Base-by-base conservation (phyloP, 35 echinoderm and acorn worm species). In the Acanthaster planci region DNA sequence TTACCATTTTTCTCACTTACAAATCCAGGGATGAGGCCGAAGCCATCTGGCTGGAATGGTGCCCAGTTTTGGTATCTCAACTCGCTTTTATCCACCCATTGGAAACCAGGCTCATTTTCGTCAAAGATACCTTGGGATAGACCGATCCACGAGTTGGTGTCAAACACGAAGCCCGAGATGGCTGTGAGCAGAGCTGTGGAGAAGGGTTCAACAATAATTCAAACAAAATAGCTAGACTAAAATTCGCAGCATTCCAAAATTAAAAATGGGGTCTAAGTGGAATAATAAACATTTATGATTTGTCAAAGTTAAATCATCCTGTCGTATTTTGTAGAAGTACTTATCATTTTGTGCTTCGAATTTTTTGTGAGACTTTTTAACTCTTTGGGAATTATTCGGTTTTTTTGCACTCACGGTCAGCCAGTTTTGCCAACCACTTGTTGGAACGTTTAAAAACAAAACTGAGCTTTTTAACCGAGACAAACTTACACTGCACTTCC, bases 1-100 rank as follows among this genome's bases (percentile, higher is more conserved):
- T 26, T n/a, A n/a, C 56, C 56, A 59, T n/a, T n/a, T n/a, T 59
- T 18, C 19, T 59, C 56, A 59, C 56, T 59, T 59, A 59, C 56
- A n/a, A 59, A n/a, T 59, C 56, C 56, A 59, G 56, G 56, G 27
- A 59, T 18, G 27, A 59, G 19, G 10, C 56, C 56, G 27, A 59
- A 59, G 4, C 56, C 56, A 59, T 59, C 27, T 18, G 56, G 56
- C 27, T 59, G 19, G 19, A 26, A n/a, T n/a, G 56, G 56, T 6
- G 56, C 56, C 56, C 56, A 59, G 17, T 59, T 59, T 17, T 18
- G 19, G 17, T 59, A 59, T n/a, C 56, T 59, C 19, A 59, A 26
- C 19, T 18, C 19, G 19, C 19, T 59, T 18, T 26, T 26, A n/a
- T 59, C 56, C 18, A 59, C 56, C 56, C 56, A 59, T 26, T 59